Conservation (phyloP, 2,113 vertebrate genomes). For the Leucoraja erinaceus region DNA sequence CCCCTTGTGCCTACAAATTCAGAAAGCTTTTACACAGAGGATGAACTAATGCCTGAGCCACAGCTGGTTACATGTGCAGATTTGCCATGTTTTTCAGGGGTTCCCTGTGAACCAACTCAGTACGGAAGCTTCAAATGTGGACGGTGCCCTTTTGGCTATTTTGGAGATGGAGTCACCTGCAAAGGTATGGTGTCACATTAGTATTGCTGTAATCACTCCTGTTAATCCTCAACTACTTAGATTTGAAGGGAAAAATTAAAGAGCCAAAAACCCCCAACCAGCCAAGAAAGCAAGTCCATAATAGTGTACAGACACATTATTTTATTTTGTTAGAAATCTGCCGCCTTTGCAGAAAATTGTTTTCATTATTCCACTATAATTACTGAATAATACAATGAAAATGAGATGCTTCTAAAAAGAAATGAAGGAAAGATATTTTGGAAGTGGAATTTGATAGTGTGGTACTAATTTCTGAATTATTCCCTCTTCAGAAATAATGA, state of each 20-base stretch:
- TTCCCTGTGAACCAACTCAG: slow-evolving; percentile 59
- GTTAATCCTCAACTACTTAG: background rate
- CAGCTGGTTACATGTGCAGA: slow-evolving; percentile 54
- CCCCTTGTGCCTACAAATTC: slow-evolving; percentile 42
- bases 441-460: background rate
- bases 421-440: background rate
- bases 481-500: background rate
- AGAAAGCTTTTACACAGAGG: slow-evolving; percentile 42
- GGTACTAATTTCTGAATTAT: too few species aligned
- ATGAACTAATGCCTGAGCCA: slow-evolving; percentile 37
- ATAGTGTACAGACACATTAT: background rate
- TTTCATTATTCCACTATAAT: background rate
- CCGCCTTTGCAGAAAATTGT: background rate
- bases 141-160: slow-evolving; percentile 69
- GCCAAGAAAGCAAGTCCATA: background rate
- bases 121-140: slow-evolving; percentile 61
- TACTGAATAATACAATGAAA: background rate
- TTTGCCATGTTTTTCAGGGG: slow-evolving; percentile 68
- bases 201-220: background rate
- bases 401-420: background rate
- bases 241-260: background rate
- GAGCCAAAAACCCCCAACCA: too few species aligned
- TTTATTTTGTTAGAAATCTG: background rate
- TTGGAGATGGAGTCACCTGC: slow-evolving; percentile 68
- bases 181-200: slow-evolving; percentile 58